Evolutionary conservation across 2,797 vertebrate species (phyloP), one percentile per base, ranked within the genome.

Genomic region (Arnoldichthys spilopterus): DNA sequence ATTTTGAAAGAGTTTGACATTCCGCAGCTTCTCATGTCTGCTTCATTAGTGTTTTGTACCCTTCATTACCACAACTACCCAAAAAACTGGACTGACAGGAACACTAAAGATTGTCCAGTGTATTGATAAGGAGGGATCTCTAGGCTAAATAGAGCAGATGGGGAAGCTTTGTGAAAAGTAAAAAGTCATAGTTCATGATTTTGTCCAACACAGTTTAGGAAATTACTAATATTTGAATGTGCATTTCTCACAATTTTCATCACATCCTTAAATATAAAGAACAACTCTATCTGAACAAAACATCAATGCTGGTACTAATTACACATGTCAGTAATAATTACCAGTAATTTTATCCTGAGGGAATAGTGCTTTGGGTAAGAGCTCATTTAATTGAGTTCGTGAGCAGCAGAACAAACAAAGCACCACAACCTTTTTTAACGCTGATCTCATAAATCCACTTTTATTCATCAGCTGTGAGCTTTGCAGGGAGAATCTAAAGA

Each of bases 301-400:
- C 47, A 18, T 49, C 66, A 49, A 11, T 49, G 66, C 9, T 30
- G 47, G 24, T 68, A 68, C 49, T 68, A 68, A 68, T 49, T 49
- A 68, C 45, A 49, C 24, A 70, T 34, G 47, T 53, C 47, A 53
- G 47, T 70, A 70, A 51, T 70, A 30, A 70, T 70, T 70, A 70
- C 6, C 40, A 28, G 45, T 51, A 28, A 49, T 68, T 68, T 68
- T 53, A 37, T 70, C 28, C 28, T 53, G 49, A n/a, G 28, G 53
- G 30, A 70, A 70, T 34, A 53, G 49, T 18, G 26, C 49, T 34
- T 32, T 53, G 26, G 68, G 26, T 37, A 30, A 53, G 68, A 22
- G 47, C 68, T 70, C 30, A 43, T 66, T 37, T 66, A 66, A 54
- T 0, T 54, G 59, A 64, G 45, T 16, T 54, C 47, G 37, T 20